Evolutionary conservation across 2,888 invertebrate genomes (phyloP), one percentile per base, ranked within the genome.

Genomic region (Diadegma fenestrale): DNA sequence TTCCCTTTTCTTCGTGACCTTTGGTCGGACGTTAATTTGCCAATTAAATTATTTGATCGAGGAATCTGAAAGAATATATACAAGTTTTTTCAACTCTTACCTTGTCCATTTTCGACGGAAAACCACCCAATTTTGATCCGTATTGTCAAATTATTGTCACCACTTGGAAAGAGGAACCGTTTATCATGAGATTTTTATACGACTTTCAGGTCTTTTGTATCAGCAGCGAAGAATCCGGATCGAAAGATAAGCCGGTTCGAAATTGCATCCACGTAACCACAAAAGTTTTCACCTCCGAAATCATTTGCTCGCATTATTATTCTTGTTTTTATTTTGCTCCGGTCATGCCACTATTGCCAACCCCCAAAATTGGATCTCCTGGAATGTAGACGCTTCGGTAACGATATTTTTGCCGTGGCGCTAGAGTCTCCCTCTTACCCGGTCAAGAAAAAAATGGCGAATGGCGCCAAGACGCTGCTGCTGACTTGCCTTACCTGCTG

Each of bases 1-100:
- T 66, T 91, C 86, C 76, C 94, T 91, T 85, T 93, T 94, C 1
- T 88, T 43, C 10, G 77, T 17, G 6, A 51, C 58, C 85, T 85
- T 58, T 12, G 26, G 4, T 14, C 0, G 12, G 22, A 26, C 3
- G 0, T 10, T 12, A 58, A 26, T 14, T 4, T 58, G 14, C 12
- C 14, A 4, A 26, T 14, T 10, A 19, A 51, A 19, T 19, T 58
- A 26, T 26, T 58, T 14, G 26, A 58, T 58, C 10, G 54, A 58
- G 12, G 7, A 26, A 5, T 58, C 14, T 22, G 26, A 4, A 58
- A 22, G 14, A 4, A n/a, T 7, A 26, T n/a, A n/a, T n/a, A 68
- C 45, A 17, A 17, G 17, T 43, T 45, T 45, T 10, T 45, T 8
- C 14, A 68, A 45, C 0, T 10, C 6, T 43, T 26, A 68, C 68